Percentiles rank a stretch among this genome's conserved stretches.
These are phyloP conservation scores for Mirza zaza DNA, from an alignment of 2,113 vertebrate species.

Conservation along the genomic window DNA sequence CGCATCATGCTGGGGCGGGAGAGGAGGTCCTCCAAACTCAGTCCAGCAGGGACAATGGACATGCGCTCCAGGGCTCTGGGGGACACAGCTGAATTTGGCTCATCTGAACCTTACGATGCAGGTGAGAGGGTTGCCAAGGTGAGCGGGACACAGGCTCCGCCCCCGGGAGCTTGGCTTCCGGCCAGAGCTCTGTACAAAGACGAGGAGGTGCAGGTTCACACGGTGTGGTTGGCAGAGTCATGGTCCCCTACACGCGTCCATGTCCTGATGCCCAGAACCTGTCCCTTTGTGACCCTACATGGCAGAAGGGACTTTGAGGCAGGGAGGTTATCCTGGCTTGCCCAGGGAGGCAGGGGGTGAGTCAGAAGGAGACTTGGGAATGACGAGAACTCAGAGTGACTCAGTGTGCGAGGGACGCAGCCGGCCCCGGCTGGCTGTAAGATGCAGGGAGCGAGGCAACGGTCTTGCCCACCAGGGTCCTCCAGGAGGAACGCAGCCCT, in stretches of 20 bases:
- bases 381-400: neutral
- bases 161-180: fast-evolving
- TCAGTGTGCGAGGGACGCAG: too few species aligned
- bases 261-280: too few species aligned
- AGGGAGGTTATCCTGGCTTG: too few species aligned
- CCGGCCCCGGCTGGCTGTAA: neutral
- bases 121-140: neutral
- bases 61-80: fast-evolving
- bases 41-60: neutral
- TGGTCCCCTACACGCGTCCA: neutral
- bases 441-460: neutral
- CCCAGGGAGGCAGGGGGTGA: neutral
- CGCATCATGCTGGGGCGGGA: neutral
- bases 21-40: neutral
- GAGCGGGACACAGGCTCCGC: fast-evolving
- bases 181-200: neutral
- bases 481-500: neutral
- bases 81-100: neutral
- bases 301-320: neutral
- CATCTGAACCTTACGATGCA: fast-evolving
- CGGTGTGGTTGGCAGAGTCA: fast-evolving
- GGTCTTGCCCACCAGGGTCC: too few species aligned
- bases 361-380: fast-evolving
- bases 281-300: neutral
- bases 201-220: neutral